Base-by-base conservation (phyloP, 2,888 invertebrate genomes). In the Idaea biselata region DNA sequence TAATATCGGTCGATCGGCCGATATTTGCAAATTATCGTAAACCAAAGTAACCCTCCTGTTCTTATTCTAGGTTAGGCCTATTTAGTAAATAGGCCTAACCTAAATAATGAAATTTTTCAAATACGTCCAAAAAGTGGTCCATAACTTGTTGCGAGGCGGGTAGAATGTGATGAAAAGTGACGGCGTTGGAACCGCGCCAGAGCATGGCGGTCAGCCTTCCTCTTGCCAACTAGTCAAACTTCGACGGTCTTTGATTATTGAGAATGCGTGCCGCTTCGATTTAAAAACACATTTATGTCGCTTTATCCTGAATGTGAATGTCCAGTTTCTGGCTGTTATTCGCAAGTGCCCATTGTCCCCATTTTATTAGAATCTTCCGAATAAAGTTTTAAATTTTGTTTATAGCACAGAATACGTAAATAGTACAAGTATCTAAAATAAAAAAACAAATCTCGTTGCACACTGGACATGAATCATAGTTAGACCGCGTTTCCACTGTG, bases 101-200 rank as follows among this genome's bases (percentile, higher is more conserved):
- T 57, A 59, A 60, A 61, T 64, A 55, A 53, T 62, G 53, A 33
- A 68, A 60, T 54, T 60, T 60, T 31, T 61, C 60, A 63, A 58
- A 68, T 68, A 61, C 69, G 73, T 73, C 67, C 66, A 74, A 78
- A 75, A 76, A 76, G 73, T 77, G 75, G 70, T 73, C 74, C 71
- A 79, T 81, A 82, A 86, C 86, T 86, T 87, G 86, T 86, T 87
- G 86, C 85, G 71, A 82, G 69, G 78, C 71, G 75, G 74, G 70
- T 71, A 72, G 73, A 78, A 74, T 76, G 77, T 79, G 82, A 83
- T 81, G 82, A 79, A 80, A 81, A 76, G 75, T 75, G 77, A 76
- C 80, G 73, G 66, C 68, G 64, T 80, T 87, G 87, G 87, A 82
- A 44, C 62, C 57, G 58, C 67, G 87, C 87, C 87, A 87, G 77